Percentiles rank a stretch among this genome's conserved stretches.
These are phyloP conservation scores for Blastobasis adustella DNA, from an alignment of 2,888 invertebrate genomes.

Conservation along the genomic window DNA sequence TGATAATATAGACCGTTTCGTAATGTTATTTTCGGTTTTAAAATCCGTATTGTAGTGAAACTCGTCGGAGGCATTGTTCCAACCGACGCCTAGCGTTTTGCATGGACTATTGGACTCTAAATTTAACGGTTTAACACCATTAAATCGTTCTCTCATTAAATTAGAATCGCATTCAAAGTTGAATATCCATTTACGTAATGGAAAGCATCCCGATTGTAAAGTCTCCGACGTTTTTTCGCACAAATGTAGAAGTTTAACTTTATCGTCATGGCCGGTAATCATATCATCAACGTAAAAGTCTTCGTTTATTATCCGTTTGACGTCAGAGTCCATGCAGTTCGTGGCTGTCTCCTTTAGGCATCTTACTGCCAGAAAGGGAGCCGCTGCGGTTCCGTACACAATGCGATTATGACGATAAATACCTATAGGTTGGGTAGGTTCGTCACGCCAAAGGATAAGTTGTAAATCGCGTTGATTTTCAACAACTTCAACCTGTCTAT, in stretches of 20 bases:
- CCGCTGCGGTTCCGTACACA: constrained; percentile 16
- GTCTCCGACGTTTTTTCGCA: background rate
- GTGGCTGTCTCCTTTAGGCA: constrained; percentile 19
- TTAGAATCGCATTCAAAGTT: constrained; percentile 2
- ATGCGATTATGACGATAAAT: constrained; percentile 14
- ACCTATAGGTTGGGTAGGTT: constrained; percentile 9
- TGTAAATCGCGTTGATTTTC: constrained; percentile 18
- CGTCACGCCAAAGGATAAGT: constrained; percentile 23
- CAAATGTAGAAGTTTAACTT: background rate
- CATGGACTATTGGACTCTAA: constrained; percentile 1
- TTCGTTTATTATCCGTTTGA: constrained; percentile 11
- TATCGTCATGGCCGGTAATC: constrained; percentile 14
- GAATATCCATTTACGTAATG: constrained; percentile 12
- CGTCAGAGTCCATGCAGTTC: constrained; percentile 16
- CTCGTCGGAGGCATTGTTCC: constrained; percentile 10
- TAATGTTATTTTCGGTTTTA: constrained; percentile 2
- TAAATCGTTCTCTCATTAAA: background rate
- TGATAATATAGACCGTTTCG: constrained; percentile 14
- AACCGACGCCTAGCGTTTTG: constrained; percentile 15
- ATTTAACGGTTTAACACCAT: background rate
- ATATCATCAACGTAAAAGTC: constrained; percentile 23
- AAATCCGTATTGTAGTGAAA: constrained; percentile 8
- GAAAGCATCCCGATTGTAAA: constrained; percentile 8
- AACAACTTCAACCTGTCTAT: constrained; percentile 17
- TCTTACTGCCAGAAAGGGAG: constrained; percentile 21